Evolutionary conservation across 2,797 vertebrate species (phyloP), one percentile per base, ranked within the genome.

Genomic region (Smutsia temminckii): DNA sequence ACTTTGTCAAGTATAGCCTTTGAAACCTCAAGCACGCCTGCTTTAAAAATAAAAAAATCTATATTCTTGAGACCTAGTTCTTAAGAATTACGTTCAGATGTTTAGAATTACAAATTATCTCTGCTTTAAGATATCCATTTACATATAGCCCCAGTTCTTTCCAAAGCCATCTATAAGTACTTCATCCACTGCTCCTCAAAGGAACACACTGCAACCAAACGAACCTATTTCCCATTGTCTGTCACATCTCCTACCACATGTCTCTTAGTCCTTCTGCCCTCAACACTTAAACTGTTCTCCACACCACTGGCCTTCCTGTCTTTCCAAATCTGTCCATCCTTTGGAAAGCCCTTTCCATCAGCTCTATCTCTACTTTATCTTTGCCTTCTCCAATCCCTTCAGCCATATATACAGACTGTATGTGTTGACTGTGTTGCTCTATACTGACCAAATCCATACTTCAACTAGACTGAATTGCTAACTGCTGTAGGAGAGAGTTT

Each of bases 31-130:
- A 71, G 32, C 40, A 80, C 6, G 17, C 29, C 63, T 57, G 17
- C 40, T 80, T 85, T 51, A 93, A 88, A 94, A 93, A 85, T 46
- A 81, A 91, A 63, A 63, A 6, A 17, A 57, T 74, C 46, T 75
- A 20, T n/a, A 85, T 59, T 84, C 37, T 85, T 32, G 93, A 91
- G n/a, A 46, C 46, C 12, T 46, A 46, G 46, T 46, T 46, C 46
- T 46, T 46, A 46, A 46, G 46, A 46, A 46, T 46, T 46, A 46
- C 46, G 3, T 46, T 46, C 27, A 59, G 40, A 46, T 42, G 6
- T 49, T 85, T 40, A 91, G 74, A n/a, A 40, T 61, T 72, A 17
- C 16, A 51, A 83, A 46, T 37, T 42, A 91, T 57, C 29, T 55
- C 53, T 55, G 49, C 66, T 89, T 81, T 34, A 81, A 81, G 84